Conservation (phyloP, 2,113 vertebrate genomes). For the Elachura formosa region DNA sequence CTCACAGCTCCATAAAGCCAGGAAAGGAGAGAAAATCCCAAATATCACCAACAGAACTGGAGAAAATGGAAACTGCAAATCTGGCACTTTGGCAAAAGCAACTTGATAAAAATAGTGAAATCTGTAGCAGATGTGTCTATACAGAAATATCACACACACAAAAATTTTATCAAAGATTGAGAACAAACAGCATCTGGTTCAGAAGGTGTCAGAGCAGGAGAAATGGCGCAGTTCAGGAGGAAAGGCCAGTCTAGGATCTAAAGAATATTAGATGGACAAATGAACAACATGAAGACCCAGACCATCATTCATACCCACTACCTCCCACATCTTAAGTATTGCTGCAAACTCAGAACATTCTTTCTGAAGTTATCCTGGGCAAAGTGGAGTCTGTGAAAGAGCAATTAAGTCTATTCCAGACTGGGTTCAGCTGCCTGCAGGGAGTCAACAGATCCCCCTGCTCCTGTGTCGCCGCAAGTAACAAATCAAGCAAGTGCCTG, state of each 20-base stretch:
- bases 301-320: background rate
- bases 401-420: constrained; percentile 53
- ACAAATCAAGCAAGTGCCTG: constrained; percentile 55
- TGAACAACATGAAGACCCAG: rapidly evolving
- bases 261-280: background rate
- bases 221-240: background rate
- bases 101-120: background rate
- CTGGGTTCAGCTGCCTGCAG: constrained; percentile 11
- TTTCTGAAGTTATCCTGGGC: background rate
- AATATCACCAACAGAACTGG: background rate
- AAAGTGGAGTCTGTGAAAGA: constrained; percentile 4
- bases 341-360: background rate
- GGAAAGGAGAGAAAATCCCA: background rate
- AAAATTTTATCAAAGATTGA: background rate
- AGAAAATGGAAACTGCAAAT: background rate
- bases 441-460: constrained; percentile 34
- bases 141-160: background rate
- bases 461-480: constrained; percentile 22
- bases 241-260: background rate
- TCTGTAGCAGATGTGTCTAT: background rate
- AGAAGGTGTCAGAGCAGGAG: background rate
- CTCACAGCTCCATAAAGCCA: background rate
- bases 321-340: background rate
- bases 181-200: background rate
- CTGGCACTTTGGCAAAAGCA: background rate